Conservation (phyloP, 2,888 invertebrate species). For the Phytoseiulus persimilis region DNA sequence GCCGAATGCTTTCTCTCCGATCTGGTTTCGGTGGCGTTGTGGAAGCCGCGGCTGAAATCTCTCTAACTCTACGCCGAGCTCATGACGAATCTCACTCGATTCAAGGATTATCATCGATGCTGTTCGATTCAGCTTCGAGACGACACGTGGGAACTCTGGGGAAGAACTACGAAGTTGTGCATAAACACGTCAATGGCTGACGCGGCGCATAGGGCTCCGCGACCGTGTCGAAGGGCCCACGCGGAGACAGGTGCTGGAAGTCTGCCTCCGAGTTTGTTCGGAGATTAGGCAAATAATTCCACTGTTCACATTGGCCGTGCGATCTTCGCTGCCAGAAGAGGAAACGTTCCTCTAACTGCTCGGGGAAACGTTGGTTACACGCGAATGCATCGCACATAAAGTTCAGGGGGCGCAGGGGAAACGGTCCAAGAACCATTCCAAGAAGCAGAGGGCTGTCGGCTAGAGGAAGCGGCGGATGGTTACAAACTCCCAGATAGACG, state of each 20-base stretch:
- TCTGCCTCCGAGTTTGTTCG: background rate
- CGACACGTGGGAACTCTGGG: background rate
- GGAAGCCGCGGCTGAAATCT: no score
- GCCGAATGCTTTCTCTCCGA: no score
- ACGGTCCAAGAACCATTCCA: background rate
- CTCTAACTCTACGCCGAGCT: no score
- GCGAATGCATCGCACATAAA: background rate
- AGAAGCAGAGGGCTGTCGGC: background rate
- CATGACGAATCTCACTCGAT: no score
- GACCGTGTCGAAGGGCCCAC: background rate
- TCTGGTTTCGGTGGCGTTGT: no score
- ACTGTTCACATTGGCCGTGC: background rate
- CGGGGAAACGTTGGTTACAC: background rate
- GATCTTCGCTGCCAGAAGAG: background rate
- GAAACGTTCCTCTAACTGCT: background rate
- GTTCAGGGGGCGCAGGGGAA: background rate
- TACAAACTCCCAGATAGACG: background rate
- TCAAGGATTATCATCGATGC: no score
- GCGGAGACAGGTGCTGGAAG: background rate
- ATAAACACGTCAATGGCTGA: background rate
- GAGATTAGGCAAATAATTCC: background rate
- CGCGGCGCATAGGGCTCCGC: background rate
- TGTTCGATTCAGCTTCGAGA: no score
- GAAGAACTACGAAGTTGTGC: background rate
- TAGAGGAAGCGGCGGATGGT: background rate